Base-by-base conservation (phyloP, 2,797 vertebrate species). In the Takifugu ocellatus region DNA sequence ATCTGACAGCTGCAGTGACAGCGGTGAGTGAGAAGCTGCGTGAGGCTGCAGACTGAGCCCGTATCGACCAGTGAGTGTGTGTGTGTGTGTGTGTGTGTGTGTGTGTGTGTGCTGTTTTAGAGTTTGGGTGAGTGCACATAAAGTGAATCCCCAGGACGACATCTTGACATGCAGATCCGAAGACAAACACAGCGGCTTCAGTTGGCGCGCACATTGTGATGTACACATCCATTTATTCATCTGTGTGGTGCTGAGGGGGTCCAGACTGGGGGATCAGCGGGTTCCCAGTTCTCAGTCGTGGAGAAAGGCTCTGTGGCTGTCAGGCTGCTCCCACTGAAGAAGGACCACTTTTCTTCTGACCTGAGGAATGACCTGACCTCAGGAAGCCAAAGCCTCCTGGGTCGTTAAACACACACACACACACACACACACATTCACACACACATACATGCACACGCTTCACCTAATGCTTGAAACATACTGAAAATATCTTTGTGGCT, bases 231-330 rank as follows among this genome's bases (percentile, higher is more conserved):
- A 0, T 77, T 55, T 39, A 10, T 59, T 62, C 14, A 21, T 59
- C 36, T 25, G 51, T 62, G 42, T 56, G 62, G 67, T 49, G 59
- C 54, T 54, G 66, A n/a, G 25, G 44, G 44, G 17, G 75, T 83
- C 80, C 79, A 77, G 85, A 79, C 84, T 64, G 63, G 48, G 36
- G 84, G 77, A 89, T 85, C 80, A 79, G 78, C 43, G 49, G 74
- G 77, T 64, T 48, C 81, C 81, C 82, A 26, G 72, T 77, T 78
- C 73, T 82, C 81, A 79, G 76, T 81, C 82, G 83, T 84, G 87
- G 74, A 70, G 82, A 89, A 88, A 86, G 82, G 73, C 83, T 82
- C 72, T 67, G 49, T 65, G 78, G 74, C 77, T 82, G 81, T 74
- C 78, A 75, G 67, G 53, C 69, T 60, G 68, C 69, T 58, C 72